Conservation (phyloP, 2,888 invertebrate species). For the Lampropteryx suffumata region DNA sequence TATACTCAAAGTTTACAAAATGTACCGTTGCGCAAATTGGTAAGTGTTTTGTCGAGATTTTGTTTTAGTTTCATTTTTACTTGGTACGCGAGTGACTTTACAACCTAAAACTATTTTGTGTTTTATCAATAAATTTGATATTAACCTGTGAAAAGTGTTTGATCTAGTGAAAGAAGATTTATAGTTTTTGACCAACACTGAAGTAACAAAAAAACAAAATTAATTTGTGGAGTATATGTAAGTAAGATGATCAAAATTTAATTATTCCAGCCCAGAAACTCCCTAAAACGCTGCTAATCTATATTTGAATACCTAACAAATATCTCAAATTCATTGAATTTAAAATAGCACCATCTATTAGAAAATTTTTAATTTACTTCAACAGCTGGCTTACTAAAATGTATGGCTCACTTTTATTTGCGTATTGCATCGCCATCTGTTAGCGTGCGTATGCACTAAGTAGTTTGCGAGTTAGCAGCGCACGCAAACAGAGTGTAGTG, state of each 20-base stretch:
- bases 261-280: too few species aligned
- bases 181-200: too few species aligned
- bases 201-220: too few species aligned
- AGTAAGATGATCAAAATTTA: too few species aligned
- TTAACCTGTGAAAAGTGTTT: too few species aligned
- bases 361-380: conserved; percentile 43
- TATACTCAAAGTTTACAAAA: conserved; percentile 4
- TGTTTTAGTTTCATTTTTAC: conserved; percentile 15
- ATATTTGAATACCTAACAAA: too few species aligned
- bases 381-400: conserved; percentile 29
- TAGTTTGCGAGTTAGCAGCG: conserved; percentile 29
- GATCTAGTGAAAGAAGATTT: too few species aligned
- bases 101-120: not conserved
- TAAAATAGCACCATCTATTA: conserved; percentile 65
- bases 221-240: too few species aligned
- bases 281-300: too few species aligned
- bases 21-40: conserved; percentile 23
- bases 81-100: not conserved
- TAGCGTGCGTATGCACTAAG: conserved; percentile 56
- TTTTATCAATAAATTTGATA: too few species aligned
- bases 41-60: not conserved
- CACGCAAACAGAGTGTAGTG: conserved; percentile 19
- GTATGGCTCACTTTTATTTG: conserved; percentile 21
- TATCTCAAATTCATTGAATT: too few species aligned
- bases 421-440: conserved; percentile 67